Evolutionary conservation across 2,888 invertebrate genomes (phyloP).

Genomic region (Hirtodrosophila alboralis): DNA sequence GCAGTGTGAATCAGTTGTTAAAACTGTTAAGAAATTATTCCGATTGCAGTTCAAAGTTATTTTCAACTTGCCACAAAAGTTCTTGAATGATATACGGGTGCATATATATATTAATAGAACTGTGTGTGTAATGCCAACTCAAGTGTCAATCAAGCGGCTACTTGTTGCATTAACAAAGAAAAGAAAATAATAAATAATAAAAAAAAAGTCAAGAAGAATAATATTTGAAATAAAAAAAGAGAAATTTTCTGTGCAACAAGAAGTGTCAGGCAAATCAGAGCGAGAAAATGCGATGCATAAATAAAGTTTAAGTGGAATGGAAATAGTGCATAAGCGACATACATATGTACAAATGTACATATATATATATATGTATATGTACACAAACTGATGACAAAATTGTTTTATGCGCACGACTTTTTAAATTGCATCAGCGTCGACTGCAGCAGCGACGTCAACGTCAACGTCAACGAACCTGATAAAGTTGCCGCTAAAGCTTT

Average conservation of each 20-base stretch:
- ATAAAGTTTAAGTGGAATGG: constrained; percentile 48
- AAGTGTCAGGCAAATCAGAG: constrained; percentile 58
- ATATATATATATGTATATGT: not conserved
- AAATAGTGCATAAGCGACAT: constrained; percentile 45
- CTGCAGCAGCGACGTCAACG: constrained; percentile 1
- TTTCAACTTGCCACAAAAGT: constrained; percentile 14
- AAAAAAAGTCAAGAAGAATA: constrained; percentile 5
- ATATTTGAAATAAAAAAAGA: constrained; percentile 20
- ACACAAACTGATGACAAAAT: constrained; percentile 55
- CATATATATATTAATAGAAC: constrained; percentile 1
- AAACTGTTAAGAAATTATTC: too few species aligned
- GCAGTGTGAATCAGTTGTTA: too few species aligned
- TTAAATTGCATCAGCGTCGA: constrained; percentile 45
- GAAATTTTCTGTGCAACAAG: constrained; percentile 40
- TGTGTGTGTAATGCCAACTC: constrained; percentile 45
- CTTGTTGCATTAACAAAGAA: constrained; percentile 60
- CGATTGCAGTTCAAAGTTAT: not conserved
- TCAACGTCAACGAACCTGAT: constrained; percentile 19
- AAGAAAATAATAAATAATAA: constrained; percentile 17
- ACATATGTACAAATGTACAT: constrained; percentile 13
- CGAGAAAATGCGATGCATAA: constrained; percentile 58
- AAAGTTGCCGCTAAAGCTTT: constrained; percentile 3
- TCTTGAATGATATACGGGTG: not conserved
- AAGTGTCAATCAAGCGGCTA: constrained; percentile 69
- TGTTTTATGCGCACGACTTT: constrained; percentile 47